These are phyloP conservation scores for Callitettix versicolor DNA, from an alignment of 1,140 invertebrate genomes.

Conservation along the genomic window DNA sequence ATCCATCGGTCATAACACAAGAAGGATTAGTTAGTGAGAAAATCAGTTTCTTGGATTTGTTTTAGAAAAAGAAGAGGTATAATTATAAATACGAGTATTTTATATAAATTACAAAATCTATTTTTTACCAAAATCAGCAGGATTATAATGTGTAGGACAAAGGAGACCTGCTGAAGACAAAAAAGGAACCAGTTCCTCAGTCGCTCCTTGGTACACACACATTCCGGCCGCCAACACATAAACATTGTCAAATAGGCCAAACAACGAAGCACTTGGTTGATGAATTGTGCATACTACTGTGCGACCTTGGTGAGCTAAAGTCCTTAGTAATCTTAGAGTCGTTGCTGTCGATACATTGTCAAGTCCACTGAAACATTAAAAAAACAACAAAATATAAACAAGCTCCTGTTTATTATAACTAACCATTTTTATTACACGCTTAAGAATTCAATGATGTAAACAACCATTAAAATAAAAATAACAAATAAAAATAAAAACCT, in stretches of 20 bases:
- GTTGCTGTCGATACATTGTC: conserved; percentile 62
- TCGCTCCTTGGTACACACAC: conserved; percentile 67
- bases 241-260: conserved; percentile 61
- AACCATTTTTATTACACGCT: too few species aligned
- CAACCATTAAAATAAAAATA: too few species aligned
- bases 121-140: conserved; percentile 52
- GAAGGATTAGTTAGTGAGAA: too few species aligned
- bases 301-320: conserved; percentile 50
- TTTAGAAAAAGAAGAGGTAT: background rate
- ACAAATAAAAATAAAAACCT: too few species aligned
- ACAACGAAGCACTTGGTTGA: conserved; percentile 70
- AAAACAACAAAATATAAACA: background rate
- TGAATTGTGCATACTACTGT: conserved; percentile 76
- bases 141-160: conserved; percentile 73
- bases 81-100: too few species aligned
- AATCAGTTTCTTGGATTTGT: too few species aligned
- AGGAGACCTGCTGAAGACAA: conserved; percentile 47
- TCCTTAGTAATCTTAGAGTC: conserved; percentile 43
- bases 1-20: too few species aligned
- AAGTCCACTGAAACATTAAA: conserved; percentile 47
- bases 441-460: too few species aligned
- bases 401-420: too few species aligned
- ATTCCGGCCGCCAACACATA: conserved; percentile 52
- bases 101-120: background rate
- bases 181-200: conserved; percentile 53